These are phyloP conservation scores for Petroica traversi DNA, from an alignment of 2,113 vertebrate species.

Conservation along the genomic window DNA sequence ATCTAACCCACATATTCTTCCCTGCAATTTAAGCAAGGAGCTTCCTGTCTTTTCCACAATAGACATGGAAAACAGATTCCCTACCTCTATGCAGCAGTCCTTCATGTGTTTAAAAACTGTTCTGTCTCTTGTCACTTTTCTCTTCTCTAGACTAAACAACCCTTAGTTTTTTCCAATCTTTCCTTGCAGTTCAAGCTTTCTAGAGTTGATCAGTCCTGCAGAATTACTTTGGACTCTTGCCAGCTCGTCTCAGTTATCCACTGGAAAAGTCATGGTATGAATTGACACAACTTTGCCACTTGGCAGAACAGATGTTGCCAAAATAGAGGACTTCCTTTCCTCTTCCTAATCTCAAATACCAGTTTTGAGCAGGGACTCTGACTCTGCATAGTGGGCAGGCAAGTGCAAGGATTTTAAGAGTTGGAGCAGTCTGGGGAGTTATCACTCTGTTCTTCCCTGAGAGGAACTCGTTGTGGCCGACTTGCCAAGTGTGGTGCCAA, in stretches of 20 bases:
- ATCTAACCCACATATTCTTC: background rate
- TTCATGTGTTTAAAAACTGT: background rate
- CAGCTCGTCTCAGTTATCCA: background rate
- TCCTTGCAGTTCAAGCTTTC: background rate
- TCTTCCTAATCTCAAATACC: background rate
- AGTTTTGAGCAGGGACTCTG: background rate
- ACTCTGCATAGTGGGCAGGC: background rate
- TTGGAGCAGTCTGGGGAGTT: background rate
- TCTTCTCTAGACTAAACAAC: slow-evolving; percentile 55
- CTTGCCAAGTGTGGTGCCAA: background rate
- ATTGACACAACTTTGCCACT: background rate
- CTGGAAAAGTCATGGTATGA: slow-evolving; percentile 35
- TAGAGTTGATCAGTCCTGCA: slow-evolving; percentile 20
- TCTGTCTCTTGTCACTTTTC: slow-evolving; percentile 28
- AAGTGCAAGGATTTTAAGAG: background rate
- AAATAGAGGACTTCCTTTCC: background rate
- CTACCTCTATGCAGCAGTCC: background rate
- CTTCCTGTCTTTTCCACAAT: slow-evolving; percentile 9
- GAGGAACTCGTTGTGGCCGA: fast-evolving
- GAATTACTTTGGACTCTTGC: slow-evolving; percentile 11
- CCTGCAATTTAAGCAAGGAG: background rate
- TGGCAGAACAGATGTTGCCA: background rate
- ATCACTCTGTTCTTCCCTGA: background rate
- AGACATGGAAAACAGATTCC: slow-evolving; percentile 35
- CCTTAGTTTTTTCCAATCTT: background rate